A percentile compares a stretch with the other conserved stretches of the same genome.
Conservation (phyloP, 2,888 invertebrate genomes). For the Tetramorium bicarinatum region DNA sequence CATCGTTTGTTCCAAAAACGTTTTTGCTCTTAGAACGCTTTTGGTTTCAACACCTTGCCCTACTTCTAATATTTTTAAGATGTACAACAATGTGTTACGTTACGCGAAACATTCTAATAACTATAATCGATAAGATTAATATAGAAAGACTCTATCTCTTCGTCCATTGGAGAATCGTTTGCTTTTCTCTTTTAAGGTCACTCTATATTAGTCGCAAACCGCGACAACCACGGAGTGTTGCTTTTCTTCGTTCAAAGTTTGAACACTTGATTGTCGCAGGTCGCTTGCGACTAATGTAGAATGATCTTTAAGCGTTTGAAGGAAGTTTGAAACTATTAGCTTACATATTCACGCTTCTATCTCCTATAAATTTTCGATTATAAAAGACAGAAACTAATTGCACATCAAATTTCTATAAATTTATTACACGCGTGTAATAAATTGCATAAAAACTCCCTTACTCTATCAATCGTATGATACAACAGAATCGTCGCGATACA, state of each 20-base stretch:
- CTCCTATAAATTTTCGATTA: neutral
- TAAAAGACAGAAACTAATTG: conserved; percentile 14
- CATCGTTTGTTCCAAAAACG: neutral
- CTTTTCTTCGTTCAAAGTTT: too few relatives aligned
- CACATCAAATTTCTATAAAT: neutral
- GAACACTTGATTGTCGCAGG: too few relatives aligned
- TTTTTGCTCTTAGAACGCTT: neutral
- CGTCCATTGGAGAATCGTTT: neutral
- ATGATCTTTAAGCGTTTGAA: neutral
- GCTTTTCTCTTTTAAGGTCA: too few relatives aligned
- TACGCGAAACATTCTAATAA: conserved; percentile 14
- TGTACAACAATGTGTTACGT: neutral
- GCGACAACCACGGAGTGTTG: too few relatives aligned
- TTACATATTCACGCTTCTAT: neutral
- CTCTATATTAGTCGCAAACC: too few relatives aligned
- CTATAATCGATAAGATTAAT: neutral
- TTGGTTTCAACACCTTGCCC: neutral
- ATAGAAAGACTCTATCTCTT: neutral
- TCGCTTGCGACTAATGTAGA: too few relatives aligned
- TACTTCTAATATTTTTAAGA: conserved; percentile 19
- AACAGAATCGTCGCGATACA: neutral
- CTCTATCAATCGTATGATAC: neutral
- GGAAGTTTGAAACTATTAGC: neutral
- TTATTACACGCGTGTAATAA: conserved; percentile 15
- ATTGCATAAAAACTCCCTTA: conserved; percentile 20